Base-by-base conservation (phyloP, 2,113 vertebrate genomes). In the Cynopterus brachyotis region DNA sequence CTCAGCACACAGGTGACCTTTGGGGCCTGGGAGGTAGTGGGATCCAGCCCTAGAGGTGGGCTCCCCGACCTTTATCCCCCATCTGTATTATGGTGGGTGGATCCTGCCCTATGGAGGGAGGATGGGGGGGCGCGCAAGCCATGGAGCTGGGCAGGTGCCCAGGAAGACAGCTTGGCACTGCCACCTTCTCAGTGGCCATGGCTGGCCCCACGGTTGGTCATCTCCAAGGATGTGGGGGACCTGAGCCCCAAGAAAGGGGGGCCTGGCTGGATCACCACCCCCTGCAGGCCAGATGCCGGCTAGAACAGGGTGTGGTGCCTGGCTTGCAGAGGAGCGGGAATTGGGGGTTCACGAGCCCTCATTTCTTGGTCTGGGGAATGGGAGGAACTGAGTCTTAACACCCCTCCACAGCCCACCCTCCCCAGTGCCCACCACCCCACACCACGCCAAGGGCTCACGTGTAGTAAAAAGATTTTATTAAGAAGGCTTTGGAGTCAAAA, bases 401-500 rank as follows among this genome's bases (percentile, higher is more conserved):
- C 6, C 78, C 59, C 13, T 24, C 0, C 47, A 42, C 2, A 2
- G 1, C 0, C 75, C 37, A 5, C 22, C 42, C 45, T 7, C 9
- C 66, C 32, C 30, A 3, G 50, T 0, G 4, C 35, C 87, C 32
- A 2, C 53, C 12, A 20, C 17, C 82, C 95, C 89, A 97, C 59
- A 93, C 81, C 0, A 11, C 0, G 26, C 83, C 42, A 6, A 17
- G 92, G 16, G 37, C 96, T 98, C 91, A 85, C 75, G 82, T 98
- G 97, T 98, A 98, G 98, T 98, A 99, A 98, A 99, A 98, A 98
- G 98, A 99, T 99, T 99, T 99, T 99, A 99, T 99, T 99, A 99
- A 99, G 99, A 99, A 99, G 99, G 99, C 99, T 99, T 98, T 98
- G 98, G 98, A 98, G 98, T 98, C 98, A 99, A 99, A 99, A 99